Conservation (phyloP, 2,797 vertebrate genomes). For the Lerista edwardsae region DNA sequence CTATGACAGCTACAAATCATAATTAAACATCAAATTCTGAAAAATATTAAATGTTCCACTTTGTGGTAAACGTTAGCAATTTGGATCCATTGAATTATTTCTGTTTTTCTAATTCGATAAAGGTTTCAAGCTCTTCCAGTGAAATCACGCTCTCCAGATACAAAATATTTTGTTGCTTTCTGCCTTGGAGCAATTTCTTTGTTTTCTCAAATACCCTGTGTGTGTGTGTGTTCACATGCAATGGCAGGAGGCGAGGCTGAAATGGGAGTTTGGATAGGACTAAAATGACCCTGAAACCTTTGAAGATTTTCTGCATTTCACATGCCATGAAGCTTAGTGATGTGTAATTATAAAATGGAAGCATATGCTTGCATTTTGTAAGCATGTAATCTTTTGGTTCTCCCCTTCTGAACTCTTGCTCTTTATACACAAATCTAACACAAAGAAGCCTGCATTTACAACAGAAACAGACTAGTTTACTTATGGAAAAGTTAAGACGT, state of each 20-base stretch:
- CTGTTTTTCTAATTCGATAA: neutral
- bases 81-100: neutral
- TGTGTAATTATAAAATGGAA: neutral
- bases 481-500: neutral
- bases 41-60: too few species aligned
- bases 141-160: neutral
- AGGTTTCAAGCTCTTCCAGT: neutral
- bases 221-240: neutral
- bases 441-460: neutral
- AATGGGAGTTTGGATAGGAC: neutral
- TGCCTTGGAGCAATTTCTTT: neutral
- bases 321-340: neutral
- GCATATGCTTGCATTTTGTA: neutral
- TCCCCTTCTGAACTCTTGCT: neutral
- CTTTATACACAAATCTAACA: neutral
- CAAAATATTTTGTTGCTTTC: neutral
- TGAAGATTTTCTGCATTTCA: neutral
- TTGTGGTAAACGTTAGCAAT: too few species aligned
- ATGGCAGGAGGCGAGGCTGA: neutral
- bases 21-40: too few species aligned
- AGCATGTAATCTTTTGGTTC: neutral
- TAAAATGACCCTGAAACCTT: neutral
- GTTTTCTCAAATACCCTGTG: neutral
- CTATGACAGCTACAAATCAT: too few species aligned
- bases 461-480: neutral